Base-by-base conservation (phyloP, 2,888 invertebrate species). In the Hirtodrosophila confusa region DNA sequence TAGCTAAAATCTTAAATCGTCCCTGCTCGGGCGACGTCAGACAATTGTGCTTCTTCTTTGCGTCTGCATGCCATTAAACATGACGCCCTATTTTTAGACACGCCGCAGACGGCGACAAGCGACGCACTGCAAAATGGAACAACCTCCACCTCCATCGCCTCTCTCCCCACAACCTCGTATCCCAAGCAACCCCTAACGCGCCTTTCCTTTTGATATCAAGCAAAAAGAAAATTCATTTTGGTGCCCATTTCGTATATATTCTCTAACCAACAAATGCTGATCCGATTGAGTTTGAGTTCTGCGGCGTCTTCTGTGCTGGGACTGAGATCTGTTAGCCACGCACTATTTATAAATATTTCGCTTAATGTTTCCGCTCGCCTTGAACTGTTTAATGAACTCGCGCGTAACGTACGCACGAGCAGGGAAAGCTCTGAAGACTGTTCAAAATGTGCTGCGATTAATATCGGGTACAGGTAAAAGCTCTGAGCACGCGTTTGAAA, bases 361-460 rank as follows among this genome's bases (percentile, higher is more conserved):
- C 86, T 66, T 75, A 86, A 88, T 86, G 85, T 86, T 88, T 88
- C 78, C 88, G 85, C 54, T 88, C 60, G 78, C 88, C 84, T 88
- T 85, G 88, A 88, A 85, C 82, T 68, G 86, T 77, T 72, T 55
- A 68, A 79, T 88, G 86, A 84, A 88, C 84, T 80, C 70, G 49
- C 39, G 50, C 70, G 51, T n/a, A 44, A 49, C 58, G 53, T 43
- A 69, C 54, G 39, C 44, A 54, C 53, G 33, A 29, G 23, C 24
- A 2, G 11, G 7, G n/a, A 60, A 35, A 47, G 12, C 31, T 37
- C 6, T 43, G 12, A 45, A 56, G 35, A 33, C 24, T 40, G 12
- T 35, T 33, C 23, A 12, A 12, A 31, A 55, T 29, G 8, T 23
- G 9, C 7, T 36, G 6, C 51, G 56, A 54, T 54, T 41, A 67